Base-by-base conservation (phyloP, 2,113 vertebrate species). In the Smithornis capensis region DNA sequence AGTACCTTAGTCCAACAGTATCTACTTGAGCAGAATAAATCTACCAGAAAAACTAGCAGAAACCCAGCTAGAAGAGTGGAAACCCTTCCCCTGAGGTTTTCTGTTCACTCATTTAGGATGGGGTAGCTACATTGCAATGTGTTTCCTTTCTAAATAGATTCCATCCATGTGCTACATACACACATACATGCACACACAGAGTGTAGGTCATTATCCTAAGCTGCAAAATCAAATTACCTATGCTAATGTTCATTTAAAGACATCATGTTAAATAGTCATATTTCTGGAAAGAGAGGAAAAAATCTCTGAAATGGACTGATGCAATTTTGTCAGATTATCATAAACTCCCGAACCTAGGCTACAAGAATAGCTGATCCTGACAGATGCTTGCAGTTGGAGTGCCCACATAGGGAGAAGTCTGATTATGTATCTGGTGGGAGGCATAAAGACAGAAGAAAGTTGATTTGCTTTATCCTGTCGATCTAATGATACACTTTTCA, bases 401-500 rank as follows among this genome's bases (percentile, higher is more conserved):
- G 92, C 93, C 93, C 90, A 94, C 93, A 87, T 21, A 87, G 76
- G 88, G 94, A 94, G 94, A 95, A 93, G 90, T 47, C 86, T 94
- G 86, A 91, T 86, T 90, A 56, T 90, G 80, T 87, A 56, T 89
- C 65, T 62, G 83, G 90, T 96, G 83, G 94, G 92, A 95, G 88
- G 90, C 88, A 94, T 77, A 87, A 95, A 95, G 93, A 79, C 87
- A 94, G 94, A 87, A 69, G 74, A 92, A 95, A 95, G 91, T 88
- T 92, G 90, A 93, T 93, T 95, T 93, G 76, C 83, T 96, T 94
- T 95, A 93, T 92, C 92, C 92, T 86, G 76, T 94, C 92, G 86
- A 89, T 93, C 94, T 90, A 78, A 94, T 85, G 53, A 90, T 94
- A 86, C 82, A 68, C 73, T 94, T 89, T 89, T 57, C 88, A 96